Conservation (phyloP, 2,797 vertebrate species). For the Acanthopagrus latus region DNA sequence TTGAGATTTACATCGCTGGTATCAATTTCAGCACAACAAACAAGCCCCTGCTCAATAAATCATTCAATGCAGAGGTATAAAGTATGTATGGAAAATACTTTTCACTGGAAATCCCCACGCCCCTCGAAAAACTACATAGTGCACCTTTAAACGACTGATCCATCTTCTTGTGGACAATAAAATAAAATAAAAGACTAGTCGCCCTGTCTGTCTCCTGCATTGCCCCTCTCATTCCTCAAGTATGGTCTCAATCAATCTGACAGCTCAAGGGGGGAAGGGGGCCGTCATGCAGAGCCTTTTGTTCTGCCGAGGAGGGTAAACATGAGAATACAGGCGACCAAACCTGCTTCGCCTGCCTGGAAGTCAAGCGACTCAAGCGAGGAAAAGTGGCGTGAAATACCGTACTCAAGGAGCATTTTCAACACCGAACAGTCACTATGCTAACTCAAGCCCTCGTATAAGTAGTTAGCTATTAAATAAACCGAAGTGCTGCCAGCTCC, state of each 20-base stretch:
- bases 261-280: slow-evolving; percentile 35
- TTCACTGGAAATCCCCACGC: too few relatives aligned
- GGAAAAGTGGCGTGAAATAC: not conserved
- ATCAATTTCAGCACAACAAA: too few relatives aligned
- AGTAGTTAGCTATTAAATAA: not conserved
- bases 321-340: not conserved
- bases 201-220: not conserved
- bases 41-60: too few relatives aligned
- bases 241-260: slow-evolving; percentile 26
- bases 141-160: not conserved
- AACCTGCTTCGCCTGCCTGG: not conserved
- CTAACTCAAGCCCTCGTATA: not conserved
- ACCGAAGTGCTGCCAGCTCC: not conserved
- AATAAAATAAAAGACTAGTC: not conserved
- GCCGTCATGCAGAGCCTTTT: slow-evolving; percentile 43
- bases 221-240: slow-evolving; percentile 3
- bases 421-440: not conserved
- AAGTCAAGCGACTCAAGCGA: not conserved
- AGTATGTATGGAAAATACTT: too few relatives aligned
- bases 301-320: slow-evolving; percentile 29
- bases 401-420: not conserved
- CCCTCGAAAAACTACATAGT: too few relatives aligned
- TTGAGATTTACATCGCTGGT: too few relatives aligned
- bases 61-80: too few relatives aligned
- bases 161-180: not conserved